These are phyloP conservation scores for Pyralis farinalis DNA, from an alignment of 2,888 invertebrate species.

Conservation along the genomic window DNA sequence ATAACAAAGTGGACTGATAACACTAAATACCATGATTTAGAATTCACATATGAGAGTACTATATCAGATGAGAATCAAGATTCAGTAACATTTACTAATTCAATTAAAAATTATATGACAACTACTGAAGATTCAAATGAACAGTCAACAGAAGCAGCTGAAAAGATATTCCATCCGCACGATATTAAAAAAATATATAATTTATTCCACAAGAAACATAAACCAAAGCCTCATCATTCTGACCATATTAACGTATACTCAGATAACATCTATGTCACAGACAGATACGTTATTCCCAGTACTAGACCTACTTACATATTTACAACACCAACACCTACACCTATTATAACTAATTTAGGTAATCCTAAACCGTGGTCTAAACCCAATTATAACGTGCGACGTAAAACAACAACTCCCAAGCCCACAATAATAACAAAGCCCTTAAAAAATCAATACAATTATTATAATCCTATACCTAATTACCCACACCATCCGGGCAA, in stretches of 20 bases:
- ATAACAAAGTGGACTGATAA: slow-evolving; percentile 78
- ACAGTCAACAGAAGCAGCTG: slow-evolving; percentile 25
- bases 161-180: slow-evolving; percentile 25
- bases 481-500: slow-evolving; percentile 40
- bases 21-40: slow-evolving; percentile 63
- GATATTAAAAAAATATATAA: slow-evolving; percentile 33
- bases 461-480: slow-evolving; percentile 47
- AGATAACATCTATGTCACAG: slow-evolving; percentile 50
- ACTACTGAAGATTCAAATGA: slow-evolving; percentile 25
- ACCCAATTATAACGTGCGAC: slow-evolving; percentile 17
- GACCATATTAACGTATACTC: slow-evolving; percentile 51
- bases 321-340: slow-evolving; percentile 54
- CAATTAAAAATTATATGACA: not conserved
- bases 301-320: slow-evolving; percentile 52
- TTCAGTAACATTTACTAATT: slow-evolving; percentile 24
- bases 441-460: slow-evolving; percentile 42
- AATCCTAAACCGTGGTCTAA: slow-evolving; percentile 55
- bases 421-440: slow-evolving; percentile 51
- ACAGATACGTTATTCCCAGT: slow-evolving; percentile 20
- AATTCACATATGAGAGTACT: slow-evolving; percentile 58
- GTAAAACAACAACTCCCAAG: slow-evolving; percentile 47
- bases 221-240: slow-evolving; percentile 42
- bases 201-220: slow-evolving; percentile 33
- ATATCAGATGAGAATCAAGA: slow-evolving; percentile 29
- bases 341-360: slow-evolving; percentile 69